phyloP scores from a whole-genome alignment of 1,140 invertebrate species.

The Diachasmimorpha longicaudata region DNA sequence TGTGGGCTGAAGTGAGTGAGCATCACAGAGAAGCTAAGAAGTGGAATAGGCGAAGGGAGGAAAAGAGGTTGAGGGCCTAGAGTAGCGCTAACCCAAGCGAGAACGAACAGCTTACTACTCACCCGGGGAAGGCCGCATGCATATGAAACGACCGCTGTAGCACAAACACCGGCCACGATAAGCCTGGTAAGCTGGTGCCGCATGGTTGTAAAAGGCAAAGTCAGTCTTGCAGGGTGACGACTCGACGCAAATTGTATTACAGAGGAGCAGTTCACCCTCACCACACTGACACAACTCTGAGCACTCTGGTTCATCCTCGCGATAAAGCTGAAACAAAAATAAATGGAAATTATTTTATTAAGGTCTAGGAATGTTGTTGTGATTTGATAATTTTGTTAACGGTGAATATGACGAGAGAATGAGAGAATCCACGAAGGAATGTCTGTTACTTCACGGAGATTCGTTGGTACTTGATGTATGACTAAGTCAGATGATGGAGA shows the following conservation, averaged over 20 bases:
- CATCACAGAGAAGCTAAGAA: neutral
- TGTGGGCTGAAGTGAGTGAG: neutral
- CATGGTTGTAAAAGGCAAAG: slow-evolving; percentile 87
- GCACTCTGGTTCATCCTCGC: slow-evolving; percentile 83
- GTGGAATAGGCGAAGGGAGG: neutral
- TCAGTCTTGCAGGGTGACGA: slow-evolving; percentile 83
- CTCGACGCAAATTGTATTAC: slow-evolving; percentile 85
- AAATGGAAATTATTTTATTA: neutral
- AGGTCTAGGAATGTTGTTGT: neutral
- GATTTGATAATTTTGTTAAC: no score
- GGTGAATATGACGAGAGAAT: no score
- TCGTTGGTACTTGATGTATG: no score
- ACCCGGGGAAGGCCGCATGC: slow-evolving; percentile 85
- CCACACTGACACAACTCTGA: slow-evolving; percentile 83
- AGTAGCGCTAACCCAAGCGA: neutral
- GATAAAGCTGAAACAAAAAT: slow-evolving; percentile 72
- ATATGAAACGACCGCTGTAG: slow-evolving; percentile 89
- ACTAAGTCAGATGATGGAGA: no score
- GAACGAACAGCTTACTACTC: slow-evolving; percentile 44
- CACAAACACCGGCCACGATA: slow-evolving; percentile 87
- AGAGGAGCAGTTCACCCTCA: slow-evolving; percentile 75
- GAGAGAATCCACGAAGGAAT: no score
- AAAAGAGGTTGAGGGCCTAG: neutral
- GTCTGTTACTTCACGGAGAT: no score
- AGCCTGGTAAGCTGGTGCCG: slow-evolving; percentile 85